Evolutionary conservation across 2,113 vertebrate species (phyloP), one percentile per base, ranked within the genome.

Genomic region (Sphyrna mokarran): DNA sequence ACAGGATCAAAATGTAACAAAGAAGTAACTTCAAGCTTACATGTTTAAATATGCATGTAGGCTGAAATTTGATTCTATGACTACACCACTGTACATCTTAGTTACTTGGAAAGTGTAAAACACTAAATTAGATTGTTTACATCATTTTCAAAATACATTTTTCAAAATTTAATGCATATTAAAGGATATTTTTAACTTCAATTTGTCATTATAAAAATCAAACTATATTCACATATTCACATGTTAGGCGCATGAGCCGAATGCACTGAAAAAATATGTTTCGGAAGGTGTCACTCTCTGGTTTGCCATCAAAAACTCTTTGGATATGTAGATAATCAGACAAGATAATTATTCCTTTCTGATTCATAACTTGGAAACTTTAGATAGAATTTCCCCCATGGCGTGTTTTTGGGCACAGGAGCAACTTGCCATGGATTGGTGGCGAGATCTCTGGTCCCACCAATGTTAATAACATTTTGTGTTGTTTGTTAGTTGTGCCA

Each of bases 141-240:
- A 94, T 94, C 20, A 70, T 70, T 94, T 70, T 48, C 43, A 70
- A 94, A 94, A 70, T 94, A 91, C 13, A 70, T 16, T 40, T 69
- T 94, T 18, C 2, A 54, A 54, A 54, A 54, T 68, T 68, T 63
- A 94, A 69, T 68, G 43, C 43, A 20, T 70, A 70, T 94, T 70
- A 43, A 94, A 43, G 68, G 54, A 69, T 94, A 94, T 94, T 48
- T 94, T 94, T 70, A 94, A 94, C 7, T 94, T 94, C 37, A 70
- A 68, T 43, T 40, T 70, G 40, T 69, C 66, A 94, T 70, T 69
- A 26, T 48, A 40, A 94, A 94, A 69, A 94, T 70, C 20, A 43
- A 94, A 48, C 63, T 69, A 94, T 23, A 43, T 94, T 94, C 66
- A 94, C 37, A 43, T 69, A 94, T 94, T 69, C 66, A 69, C 58